Evolutionary conservation across 2,113 vertebrate species (phyloP), one percentile per base, ranked within the genome.

Genomic region (Ailurus styani): DNA sequence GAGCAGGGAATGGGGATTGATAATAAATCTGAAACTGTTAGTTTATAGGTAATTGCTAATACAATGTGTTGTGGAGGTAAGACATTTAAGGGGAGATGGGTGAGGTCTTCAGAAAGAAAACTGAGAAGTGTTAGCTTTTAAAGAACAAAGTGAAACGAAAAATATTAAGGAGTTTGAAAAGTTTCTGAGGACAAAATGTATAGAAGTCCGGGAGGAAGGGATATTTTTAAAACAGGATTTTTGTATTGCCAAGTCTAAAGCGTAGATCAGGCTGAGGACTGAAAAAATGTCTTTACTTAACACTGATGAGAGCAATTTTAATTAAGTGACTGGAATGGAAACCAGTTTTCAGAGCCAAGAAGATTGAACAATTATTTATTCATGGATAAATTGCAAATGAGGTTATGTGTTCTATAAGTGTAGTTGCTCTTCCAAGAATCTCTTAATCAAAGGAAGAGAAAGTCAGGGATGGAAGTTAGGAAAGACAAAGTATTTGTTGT

Each of bases 291-390:
- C 90, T 89, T 55, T 70, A 34, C 29, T 86, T 94, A 77, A 88
- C n/a, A 79, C 31, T 84, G 45, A 88, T 93, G 27, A 93, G 66
- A 84, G 17, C 55, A 78, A 62, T 93, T 96, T 97, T 77, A 93
- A 88, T 95, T 84, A 87, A 79, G n/a, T 81, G n/a, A 93, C 34
- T 93, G 20, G n/a, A 84, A 25, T 85, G 40, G 42, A 86, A 91
- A 68, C 2, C 20, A 91, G 37, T 21, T 93, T 93, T 89, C 77
- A 86, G 17, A 91, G 27, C 34, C 64, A 88, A 52, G 47, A 87
- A 57, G 25, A 77, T 70, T 40, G 37, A 89, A 82, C 47, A 91
- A 55, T 79, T 95, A 83, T 79, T 75, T 88, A 89, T 64, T 78
- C 45, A 15, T 91, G 18, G 42, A 12, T 54, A 50, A 93, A 62